Evolutionary conservation across 2,888 invertebrate genomes (phyloP).

Genomic region (Hipparchia sbordonii): DNA sequence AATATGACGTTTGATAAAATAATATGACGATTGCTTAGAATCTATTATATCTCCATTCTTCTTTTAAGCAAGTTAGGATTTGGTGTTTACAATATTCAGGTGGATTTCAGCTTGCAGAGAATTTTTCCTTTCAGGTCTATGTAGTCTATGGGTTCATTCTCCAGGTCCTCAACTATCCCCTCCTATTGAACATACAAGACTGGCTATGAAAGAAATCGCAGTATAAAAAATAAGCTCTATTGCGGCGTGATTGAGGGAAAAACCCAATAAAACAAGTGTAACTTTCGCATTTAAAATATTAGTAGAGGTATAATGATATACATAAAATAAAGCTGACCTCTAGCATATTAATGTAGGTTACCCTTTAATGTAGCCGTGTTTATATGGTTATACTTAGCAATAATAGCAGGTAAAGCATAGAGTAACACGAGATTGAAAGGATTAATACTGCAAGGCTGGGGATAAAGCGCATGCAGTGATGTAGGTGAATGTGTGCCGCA

Average conservation of each 20-base stretch:
- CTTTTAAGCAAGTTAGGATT: too few species aligned
- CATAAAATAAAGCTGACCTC: constrained; percentile 8
- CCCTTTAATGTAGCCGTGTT: constrained; percentile 15
- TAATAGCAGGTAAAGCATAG: constrained; percentile 17
- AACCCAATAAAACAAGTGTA: too few species aligned
- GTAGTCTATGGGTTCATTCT: too few species aligned
- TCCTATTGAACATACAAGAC: too few species aligned
- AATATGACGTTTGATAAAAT: neutral
- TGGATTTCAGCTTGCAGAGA: too few species aligned
- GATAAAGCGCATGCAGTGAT: constrained; percentile 30
- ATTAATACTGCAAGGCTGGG: constrained; percentile 34
- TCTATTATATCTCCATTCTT: neutral
- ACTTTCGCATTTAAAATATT: too few species aligned
- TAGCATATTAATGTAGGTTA: constrained; percentile 17
- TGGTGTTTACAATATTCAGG: too few species aligned
- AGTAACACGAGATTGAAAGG: constrained; percentile 24
- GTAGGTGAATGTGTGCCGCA: constrained; percentile 46
- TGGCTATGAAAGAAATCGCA: too few species aligned
- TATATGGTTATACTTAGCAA: constrained; percentile 12
- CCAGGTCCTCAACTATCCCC: too few species aligned
- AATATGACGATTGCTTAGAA: neutral
- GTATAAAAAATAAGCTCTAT: too few species aligned
- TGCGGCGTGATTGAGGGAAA: neutral
- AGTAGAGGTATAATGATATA: neutral
- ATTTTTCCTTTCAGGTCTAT: too few species aligned